Evolutionary conservation across 2,113 vertebrate genomes (phyloP).

Genomic region (Prionailurus bengalensis): DNA sequence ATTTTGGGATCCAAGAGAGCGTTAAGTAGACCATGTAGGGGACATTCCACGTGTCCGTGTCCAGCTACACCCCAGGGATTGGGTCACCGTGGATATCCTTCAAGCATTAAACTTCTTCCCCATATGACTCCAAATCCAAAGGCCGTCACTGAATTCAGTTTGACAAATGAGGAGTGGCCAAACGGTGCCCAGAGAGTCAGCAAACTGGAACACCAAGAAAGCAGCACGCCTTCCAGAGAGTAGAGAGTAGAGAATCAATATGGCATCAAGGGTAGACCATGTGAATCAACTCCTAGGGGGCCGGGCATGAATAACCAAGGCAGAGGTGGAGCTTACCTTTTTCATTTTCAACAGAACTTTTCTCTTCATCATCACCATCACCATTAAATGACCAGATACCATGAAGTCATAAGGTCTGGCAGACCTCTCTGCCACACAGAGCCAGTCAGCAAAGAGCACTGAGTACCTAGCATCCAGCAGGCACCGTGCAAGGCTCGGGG

Average conservation of each 20-base stretch:
- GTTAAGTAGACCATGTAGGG: background rate
- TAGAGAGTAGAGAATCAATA: background rate
- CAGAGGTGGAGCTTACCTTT: background rate
- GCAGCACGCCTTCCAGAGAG: background rate
- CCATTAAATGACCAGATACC: background rate
- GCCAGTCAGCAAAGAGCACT: background rate
- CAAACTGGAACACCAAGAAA: background rate
- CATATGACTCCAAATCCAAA: background rate
- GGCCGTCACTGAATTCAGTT: background rate
- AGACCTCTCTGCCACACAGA: background rate
- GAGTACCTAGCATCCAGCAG: background rate
- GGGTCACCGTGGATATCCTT: background rate
- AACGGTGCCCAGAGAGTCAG: background rate
- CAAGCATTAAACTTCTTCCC: background rate
- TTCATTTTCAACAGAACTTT: background rate
- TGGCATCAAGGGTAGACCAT: background rate
- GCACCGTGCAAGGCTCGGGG: background rate
- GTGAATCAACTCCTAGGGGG: fast-evolving
- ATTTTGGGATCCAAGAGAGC: background rate
- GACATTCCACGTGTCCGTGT: background rate
- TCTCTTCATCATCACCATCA: background rate
- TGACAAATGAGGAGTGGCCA: background rate
- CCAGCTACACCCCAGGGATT: background rate
- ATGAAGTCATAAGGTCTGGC: background rate
- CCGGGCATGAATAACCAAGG: background rate